A percentile compares a stretch with the other conserved stretches of the same genome.
These are phyloP conservation scores for Triops cancriformis DNA, from an alignment of 1,140 invertebrate species.

Conservation along the genomic window DNA sequence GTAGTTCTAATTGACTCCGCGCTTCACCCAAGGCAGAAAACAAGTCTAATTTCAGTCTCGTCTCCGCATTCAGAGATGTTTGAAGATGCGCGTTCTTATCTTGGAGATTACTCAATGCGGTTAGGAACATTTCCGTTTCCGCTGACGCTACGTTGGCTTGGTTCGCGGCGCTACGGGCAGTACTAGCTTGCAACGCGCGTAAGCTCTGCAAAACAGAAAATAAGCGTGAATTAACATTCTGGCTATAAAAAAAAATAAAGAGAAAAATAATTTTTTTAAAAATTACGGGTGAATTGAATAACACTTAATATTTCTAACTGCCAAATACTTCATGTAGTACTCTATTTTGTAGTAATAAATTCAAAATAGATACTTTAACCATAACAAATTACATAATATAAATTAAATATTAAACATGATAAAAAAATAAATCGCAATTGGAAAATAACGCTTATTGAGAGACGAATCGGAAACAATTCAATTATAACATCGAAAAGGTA, in stretches of 20 bases:
- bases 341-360: no score
- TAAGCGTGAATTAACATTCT: no score
- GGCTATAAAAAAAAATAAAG: no score
- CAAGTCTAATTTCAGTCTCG: constrained; percentile 80
- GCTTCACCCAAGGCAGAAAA: constrained; percentile 92
- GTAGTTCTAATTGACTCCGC: constrained; percentile 83
- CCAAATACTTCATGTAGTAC: no score
- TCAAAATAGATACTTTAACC: no score
- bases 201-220: constrained; percentile 18
- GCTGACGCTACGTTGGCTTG: constrained; percentile 31
- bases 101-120: constrained; percentile 69
- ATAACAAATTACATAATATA: no score
- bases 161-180: constrained; percentile 14
- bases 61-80: constrained; percentile 88
- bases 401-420: no score
- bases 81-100: constrained; percentile 82
- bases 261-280: no score
- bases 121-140: constrained; percentile 71
- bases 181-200: not conserved
- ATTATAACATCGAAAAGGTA: not conserved
- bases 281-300: no score
- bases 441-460: no score
- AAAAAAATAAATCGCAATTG: no score
- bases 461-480: not conserved
- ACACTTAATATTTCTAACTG: no score